Base-by-base conservation (phyloP, 1,140 invertebrate genomes). In the Frieseomelitta varia region DNA sequence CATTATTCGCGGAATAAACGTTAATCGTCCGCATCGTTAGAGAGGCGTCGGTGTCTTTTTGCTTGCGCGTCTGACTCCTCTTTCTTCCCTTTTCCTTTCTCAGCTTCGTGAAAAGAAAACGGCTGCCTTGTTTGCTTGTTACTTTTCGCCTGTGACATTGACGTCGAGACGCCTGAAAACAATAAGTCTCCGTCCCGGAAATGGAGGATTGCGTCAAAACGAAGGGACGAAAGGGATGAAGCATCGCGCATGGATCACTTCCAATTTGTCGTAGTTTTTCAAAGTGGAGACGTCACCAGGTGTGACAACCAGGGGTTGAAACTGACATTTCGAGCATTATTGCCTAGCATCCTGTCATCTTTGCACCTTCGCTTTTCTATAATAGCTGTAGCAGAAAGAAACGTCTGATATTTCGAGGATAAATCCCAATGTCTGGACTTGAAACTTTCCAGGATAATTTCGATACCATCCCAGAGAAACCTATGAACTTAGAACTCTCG, bases 11-110 rank as follows among this genome's bases (percentile, higher is more conserved):
- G 30, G 71, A 75, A 67, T 67, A 55, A 65, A 75, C 79, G 71
- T 75, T 81, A 81, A 81, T 81, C 69, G 71, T 65, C 56, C 56
- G 58, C 56, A 61, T 81, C 79, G 55, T 81, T 75, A 65, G 47
- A 21, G 58, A 12, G 30, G 17, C 68, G 55, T 21, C 53, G 11
- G 24, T 21, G 10, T 24, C 30, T 79, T 71, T 58, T n/a, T 15
- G 10, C 15, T 55, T 21, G 51, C 47, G 65, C n/a, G 15, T 79
- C 53, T n/a, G 24, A 27, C 39, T 56, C 19, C 10, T 69, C 63
- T 47, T 4, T 21, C 11, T 8, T n/a, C 15, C n/a, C 14, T 6
- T 1, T 6, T 4, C 15, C 15, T 30, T 4, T 27, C n/a, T 65
- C 15, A 27, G n/a, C 6, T 24, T 0, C 4, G n/a, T 10, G 39